Evolutionary conservation across 2,113 vertebrate genomes (phyloP).

Genomic region (Clarias macrocephalus): DNA sequence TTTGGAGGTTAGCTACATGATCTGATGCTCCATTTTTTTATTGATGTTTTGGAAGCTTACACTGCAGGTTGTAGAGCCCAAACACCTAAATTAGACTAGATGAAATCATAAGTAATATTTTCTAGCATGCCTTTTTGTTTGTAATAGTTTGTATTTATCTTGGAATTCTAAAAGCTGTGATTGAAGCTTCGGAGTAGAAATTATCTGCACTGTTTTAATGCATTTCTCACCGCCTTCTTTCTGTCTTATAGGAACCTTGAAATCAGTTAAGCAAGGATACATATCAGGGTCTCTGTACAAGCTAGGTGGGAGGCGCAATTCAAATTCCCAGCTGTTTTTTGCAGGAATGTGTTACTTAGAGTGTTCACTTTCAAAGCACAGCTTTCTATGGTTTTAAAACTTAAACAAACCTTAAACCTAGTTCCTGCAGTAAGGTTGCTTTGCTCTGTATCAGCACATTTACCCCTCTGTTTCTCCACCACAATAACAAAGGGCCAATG

Average conservation of each 20-base stretch:
- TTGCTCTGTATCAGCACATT: constrained; percentile 44
- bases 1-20: background rate
- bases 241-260: background rate
- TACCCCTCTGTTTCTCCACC: constrained; percentile 39
- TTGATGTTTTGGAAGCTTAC: background rate
- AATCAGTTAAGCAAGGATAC: background rate
- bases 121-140: background rate
- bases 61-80: background rate
- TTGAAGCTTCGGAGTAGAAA: background rate
- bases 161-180: background rate
- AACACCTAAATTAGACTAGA: background rate
- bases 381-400: constrained; percentile 52
- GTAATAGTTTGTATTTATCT: background rate
- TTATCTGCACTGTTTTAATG: background rate
- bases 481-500: constrained; percentile 58
- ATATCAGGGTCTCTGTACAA: constrained; percentile 37
- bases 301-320: constrained; percentile 57
- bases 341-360: constrained; percentile 69
- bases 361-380: constrained; percentile 66
- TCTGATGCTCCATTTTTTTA: background rate
- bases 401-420: constrained; percentile 50
- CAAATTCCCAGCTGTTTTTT: constrained; percentile 68
- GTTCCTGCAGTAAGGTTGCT: constrained; percentile 20
- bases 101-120: background rate
- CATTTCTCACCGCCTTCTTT: background rate